Evolutionary conservation across 64 coral and sea anemone species (phyloP), one percentile per base, ranked within the genome.

Genomic region (Porites lutea): DNA sequence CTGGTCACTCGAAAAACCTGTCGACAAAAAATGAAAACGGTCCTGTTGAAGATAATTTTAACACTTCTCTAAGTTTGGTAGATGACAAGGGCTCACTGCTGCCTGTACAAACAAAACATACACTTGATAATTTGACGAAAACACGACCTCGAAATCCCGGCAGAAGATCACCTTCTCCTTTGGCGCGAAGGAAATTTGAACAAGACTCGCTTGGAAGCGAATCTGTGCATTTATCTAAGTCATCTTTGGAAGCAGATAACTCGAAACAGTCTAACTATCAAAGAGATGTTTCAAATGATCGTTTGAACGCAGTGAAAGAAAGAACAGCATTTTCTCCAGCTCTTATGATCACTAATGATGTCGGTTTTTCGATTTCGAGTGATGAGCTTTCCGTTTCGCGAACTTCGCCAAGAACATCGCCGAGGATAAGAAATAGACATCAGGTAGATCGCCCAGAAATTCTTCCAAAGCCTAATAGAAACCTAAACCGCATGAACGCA

Each of bases 101-200:
- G n/a, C 83, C 91, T 9, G 72, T 82, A 68, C 59, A 22, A 53
- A 65, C 78, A 27, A 48, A 75, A 18, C 63, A 83, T n/a, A 78
- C 73, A 16, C 73, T 92, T 3, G 59, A 66, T 16, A 83, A 92
- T 87, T 87, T 92, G 59, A 92, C 91, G 43, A 92, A 92, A 85
- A 48, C 72, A 74, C 58, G 91, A 47, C 91, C 91, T 78, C 83
- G 58, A 53, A 92, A 61, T 48, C 72, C 91, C 46, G 61, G 65
- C 0, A 16, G 91, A 86, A 83, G 81, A 67, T 68, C 81, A 52
- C 81, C 81, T 19, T 83, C 81, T 48, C 81, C 81, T 50, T 68
- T 83, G 62, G 62, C 81, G 45, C 81, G 81, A 83, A 83, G 81
- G 16, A 83, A 83, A 83, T 67, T 83, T 65, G 81, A 83, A 83